Evolutionary conservation across 2,888 invertebrate species (phyloP).

Genomic region (Himalopsyche kuldschensis): DNA sequence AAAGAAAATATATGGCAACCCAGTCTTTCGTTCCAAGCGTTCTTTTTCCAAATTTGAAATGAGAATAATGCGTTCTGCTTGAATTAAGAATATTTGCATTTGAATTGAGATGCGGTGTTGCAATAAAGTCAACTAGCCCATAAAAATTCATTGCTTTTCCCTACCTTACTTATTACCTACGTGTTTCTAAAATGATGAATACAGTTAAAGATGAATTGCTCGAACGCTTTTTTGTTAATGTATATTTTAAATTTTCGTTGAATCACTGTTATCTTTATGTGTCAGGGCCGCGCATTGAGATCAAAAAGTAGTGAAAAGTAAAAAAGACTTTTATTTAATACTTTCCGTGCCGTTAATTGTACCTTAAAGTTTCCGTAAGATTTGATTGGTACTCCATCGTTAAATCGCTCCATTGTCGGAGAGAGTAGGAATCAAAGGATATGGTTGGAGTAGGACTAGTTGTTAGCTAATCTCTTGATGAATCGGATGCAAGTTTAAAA

Average conservation of each 20-base stretch:
- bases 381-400: too few relatives aligned
- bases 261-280: too few relatives aligned
- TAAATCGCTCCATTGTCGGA: too few relatives aligned
- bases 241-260: too few relatives aligned
- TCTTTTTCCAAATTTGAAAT: background rate
- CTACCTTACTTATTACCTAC: background rate
- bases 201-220: background rate
- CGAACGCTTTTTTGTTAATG: background rate
- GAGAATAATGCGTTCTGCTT: background rate
- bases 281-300: background rate
- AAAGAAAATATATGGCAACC: background rate
- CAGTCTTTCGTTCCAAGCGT: background rate
- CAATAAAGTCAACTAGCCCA: background rate
- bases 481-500: too few relatives aligned
- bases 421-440: too few relatives aligned
- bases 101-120: constrained; percentile 3
- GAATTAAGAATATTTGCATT: constrained; percentile 12
- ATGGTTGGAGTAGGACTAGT: too few relatives aligned
- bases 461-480: too few relatives aligned
- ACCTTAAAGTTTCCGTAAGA: too few relatives aligned
- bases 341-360: too few relatives aligned
- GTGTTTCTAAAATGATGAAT: background rate
- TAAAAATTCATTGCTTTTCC: background rate
- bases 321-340: too few relatives aligned
- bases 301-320: background rate